phyloP scores from a whole-genome alignment of 2,113 vertebrate genomes.

The Caretta caretta region DNA sequence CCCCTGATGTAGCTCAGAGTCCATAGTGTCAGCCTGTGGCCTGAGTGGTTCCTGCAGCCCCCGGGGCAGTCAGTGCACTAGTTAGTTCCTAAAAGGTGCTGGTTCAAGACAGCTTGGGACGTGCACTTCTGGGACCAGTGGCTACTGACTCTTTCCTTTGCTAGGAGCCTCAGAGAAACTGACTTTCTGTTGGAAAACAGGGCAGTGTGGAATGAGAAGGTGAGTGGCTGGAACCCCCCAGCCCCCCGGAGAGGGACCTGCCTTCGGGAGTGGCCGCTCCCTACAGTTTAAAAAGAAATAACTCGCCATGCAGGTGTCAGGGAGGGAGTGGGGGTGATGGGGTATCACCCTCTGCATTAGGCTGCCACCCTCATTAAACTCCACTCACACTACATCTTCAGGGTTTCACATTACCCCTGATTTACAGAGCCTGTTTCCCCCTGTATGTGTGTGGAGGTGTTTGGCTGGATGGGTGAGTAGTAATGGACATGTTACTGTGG shows the following conservation, averaged over 20 bases:
- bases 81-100: rapidly evolving
- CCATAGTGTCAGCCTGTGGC: rapidly evolving
- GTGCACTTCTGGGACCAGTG: not conserved
- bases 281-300: not conserved
- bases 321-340: not conserved
- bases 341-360: not conserved
- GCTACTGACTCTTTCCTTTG: not conserved
- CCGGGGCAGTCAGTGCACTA: not conserved
- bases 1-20: not conserved
- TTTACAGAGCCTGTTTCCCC: not conserved
- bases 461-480: not conserved
- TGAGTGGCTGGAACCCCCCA: not conserved
- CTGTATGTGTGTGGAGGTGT: rapidly evolving
- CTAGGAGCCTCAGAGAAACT: not conserved
- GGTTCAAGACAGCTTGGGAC: not conserved
- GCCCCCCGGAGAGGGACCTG: not conserved
- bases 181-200: not conserved
- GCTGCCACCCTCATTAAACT: not conserved
- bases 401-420: not conserved
- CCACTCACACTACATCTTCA: not conserved
- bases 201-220: not conserved
- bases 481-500: not conserved
- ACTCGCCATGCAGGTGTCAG: rapidly evolving
- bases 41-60: not conserved
- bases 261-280: not conserved